A percentile compares a stretch with the other conserved stretches of the same genome.
Conservation (phyloP, 2,888 invertebrate species). For the Pimpla rufipes region DNA sequence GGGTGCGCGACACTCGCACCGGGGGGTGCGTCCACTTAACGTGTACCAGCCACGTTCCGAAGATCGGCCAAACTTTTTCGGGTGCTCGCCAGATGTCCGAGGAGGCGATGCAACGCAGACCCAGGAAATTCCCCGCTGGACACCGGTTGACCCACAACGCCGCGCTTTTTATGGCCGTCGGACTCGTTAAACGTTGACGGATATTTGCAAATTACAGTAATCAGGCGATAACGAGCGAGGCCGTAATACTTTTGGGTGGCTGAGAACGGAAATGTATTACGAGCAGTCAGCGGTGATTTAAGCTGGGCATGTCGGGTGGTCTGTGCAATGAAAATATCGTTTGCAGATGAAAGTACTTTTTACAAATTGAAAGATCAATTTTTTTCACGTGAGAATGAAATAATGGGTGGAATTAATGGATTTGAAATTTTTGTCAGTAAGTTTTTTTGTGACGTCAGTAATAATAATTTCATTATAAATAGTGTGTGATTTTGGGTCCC, state of each 20-base stretch:
- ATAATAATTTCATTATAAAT: too few species aligned
- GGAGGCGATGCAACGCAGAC: constrained; percentile 46
- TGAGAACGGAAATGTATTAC: not conserved
- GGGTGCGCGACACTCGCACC: constrained; percentile 72
- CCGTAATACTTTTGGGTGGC: not conserved
- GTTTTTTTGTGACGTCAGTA: too few species aligned
- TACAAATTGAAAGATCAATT: too few species aligned
- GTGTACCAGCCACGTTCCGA: not conserved
- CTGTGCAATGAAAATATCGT: not conserved
- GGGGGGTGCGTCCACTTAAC: constrained; percentile 41
- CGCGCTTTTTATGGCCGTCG: not conserved
- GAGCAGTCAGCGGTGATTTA: not conserved
- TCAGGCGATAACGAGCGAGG: not conserved
- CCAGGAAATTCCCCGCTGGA: constrained; percentile 80
- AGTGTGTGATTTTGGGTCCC: too few species aligned
- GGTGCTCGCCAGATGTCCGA: constrained; percentile 81
- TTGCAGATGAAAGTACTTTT: too few species aligned
- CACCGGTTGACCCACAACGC: constrained; percentile 59
- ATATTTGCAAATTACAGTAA: not conserved
- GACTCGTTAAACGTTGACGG: not conserved
- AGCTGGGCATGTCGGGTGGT: not conserved
- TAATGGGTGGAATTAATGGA: too few species aligned
- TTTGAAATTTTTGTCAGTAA: too few species aligned
- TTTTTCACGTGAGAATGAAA: too few species aligned
- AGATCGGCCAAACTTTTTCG: constrained; percentile 56